phyloP scores from a whole-genome alignment of 2,888 invertebrate species.

The Torymus tubicola region DNA sequence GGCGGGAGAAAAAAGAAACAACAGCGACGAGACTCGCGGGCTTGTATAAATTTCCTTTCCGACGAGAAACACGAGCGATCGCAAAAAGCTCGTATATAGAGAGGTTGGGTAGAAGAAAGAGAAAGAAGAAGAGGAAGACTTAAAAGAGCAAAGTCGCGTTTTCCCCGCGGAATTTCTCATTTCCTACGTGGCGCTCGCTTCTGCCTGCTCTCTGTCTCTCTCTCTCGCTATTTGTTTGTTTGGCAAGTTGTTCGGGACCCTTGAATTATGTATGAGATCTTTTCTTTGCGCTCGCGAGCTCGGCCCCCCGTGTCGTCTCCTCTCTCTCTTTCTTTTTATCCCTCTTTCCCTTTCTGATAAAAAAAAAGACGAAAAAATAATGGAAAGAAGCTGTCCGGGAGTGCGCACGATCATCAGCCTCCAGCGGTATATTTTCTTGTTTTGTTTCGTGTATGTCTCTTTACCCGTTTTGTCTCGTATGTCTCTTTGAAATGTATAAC shows the following conservation, averaged over 20 bases:
- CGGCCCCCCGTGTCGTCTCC: background rate
- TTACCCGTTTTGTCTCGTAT: too few species aligned
- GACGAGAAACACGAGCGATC: background rate
- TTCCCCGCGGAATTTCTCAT: constrained; percentile 49
- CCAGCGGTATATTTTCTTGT: too few species aligned
- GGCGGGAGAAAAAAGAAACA: constrained; percentile 8
- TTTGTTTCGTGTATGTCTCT: too few species aligned
- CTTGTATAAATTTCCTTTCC: constrained; percentile 44
- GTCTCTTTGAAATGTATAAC: too few species aligned
- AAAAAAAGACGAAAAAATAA: constrained; percentile 12
- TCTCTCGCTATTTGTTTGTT: constrained; percentile 51
- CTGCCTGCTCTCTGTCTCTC: too few species aligned
- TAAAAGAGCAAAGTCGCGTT: constrained; percentile 39
- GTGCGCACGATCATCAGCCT: constrained; percentile 1
- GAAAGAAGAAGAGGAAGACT: constrained; percentile 3
- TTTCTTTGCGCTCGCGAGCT: constrained; percentile 1
- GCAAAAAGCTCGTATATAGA: background rate
- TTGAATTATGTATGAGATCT: constrained; percentile 53
- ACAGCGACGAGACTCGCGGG: background rate
- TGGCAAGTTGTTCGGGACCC: constrained; percentile 37
- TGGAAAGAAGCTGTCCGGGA: background rate
- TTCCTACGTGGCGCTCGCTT: constrained; percentile 35
- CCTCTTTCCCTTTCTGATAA: background rate
- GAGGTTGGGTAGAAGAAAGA: background rate
- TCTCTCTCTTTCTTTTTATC: background rate